Evolutionary conservation across 2,888 invertebrate species (phyloP).

Genomic region (Osedax frankpressi): DNA sequence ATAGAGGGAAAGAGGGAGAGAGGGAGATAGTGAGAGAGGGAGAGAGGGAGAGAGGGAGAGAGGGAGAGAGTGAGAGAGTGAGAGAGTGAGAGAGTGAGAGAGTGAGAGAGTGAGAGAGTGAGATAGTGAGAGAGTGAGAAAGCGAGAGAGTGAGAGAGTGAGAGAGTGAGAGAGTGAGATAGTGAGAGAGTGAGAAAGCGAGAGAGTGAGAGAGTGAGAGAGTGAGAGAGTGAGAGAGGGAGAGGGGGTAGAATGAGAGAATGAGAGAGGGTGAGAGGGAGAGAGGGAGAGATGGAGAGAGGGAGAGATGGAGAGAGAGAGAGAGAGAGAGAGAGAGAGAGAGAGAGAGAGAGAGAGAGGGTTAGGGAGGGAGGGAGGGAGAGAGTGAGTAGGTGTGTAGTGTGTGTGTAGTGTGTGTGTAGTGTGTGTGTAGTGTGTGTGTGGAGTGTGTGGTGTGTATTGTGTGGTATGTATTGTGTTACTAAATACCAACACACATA

Average conservation of each 20-base stretch:
- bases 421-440: too few relatives aligned
- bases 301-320: background rate
- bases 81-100: background rate
- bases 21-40: background rate
- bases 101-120: background rate
- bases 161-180: background rate
- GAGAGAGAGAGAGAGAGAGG: background rate
- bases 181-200: background rate
- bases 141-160: background rate
- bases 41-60: background rate
- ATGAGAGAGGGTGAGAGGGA: background rate
- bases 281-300: background rate
- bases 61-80: background rate
- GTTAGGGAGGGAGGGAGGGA: background rate
- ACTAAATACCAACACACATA: too few relatives aligned
- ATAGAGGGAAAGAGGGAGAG: background rate
- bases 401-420: too few relatives aligned
- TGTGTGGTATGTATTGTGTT: too few relatives aligned
- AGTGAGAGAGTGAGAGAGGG: background rate
- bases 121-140: background rate
- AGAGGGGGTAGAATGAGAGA: background rate
- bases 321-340: background rate
- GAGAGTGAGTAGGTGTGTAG: too few relatives aligned
- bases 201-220: background rate
- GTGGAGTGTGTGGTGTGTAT: too few relatives aligned